Base-by-base conservation (phyloP, 2,888 invertebrate species). In the Drosophila aldrichi region DNA sequence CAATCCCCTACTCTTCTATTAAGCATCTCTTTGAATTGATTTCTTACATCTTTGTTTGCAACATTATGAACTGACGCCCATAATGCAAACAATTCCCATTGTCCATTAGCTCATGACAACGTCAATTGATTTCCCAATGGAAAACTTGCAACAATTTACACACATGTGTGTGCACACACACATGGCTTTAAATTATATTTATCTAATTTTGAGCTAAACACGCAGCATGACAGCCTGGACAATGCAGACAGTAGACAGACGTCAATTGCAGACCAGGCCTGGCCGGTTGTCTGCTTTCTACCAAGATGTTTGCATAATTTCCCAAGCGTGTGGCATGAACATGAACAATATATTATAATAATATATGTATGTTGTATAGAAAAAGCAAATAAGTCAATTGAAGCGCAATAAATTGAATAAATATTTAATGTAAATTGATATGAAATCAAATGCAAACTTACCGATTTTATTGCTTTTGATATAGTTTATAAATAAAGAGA, bases 51-150 rank as follows among this genome's bases (percentile, higher is more conserved):
- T 44, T n/a, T 44, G 3, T 18, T 25, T 18, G 12, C 22, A 12
- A n/a, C 36, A 36, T n/a, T 5, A 48, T 9, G 22, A 20, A 25
- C 22, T 22, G n/a, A 41, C 22, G 18, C 32, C 25, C 16, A 49
- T 22, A 61, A 43, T 22, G 18, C 20, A 56, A 43, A 22, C 55
- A 73, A 88, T 81, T 84, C 84, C 84, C 84, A 79, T 68, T 70
- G 76, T 81, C 77, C 67, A 88, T 84, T 88, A 84, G 81, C 71
- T 88, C 66, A 58, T 88, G 83, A 84, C 88, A 84, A 81, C 81
- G 79, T 66, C 81, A 74, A 55, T 61, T 84, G 83, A 84, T 84
- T 84, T 84, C 84, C 83, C 84, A 46, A 41, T 46, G 81, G 88
- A 49, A 63, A 65, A 67, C 69, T 81, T 82, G 74, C 81, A 67